These are phyloP conservation scores for Acanthornis magna DNA, from an alignment of 2,797 vertebrate genomes.

Conservation along the genomic window DNA sequence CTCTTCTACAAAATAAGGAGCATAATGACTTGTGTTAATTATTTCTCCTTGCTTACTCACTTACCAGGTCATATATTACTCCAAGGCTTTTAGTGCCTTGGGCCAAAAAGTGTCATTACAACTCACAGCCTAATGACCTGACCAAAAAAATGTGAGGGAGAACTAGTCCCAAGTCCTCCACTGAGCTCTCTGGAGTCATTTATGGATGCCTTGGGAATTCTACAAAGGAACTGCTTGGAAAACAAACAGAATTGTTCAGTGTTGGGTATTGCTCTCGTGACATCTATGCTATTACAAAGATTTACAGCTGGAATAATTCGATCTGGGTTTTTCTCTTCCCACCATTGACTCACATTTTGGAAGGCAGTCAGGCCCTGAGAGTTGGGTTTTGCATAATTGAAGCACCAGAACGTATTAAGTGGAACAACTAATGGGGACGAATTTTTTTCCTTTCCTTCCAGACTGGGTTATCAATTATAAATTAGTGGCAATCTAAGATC, in stretches of 20 bases:
- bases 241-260: constrained; percentile 40
- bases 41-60: neutral
- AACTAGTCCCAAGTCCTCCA: neutral
- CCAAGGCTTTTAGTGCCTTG: constrained; percentile 24
- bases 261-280: constrained; percentile 3
- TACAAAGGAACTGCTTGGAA: constrained; percentile 16
- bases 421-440: constrained; percentile 45
- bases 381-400: constrained; percentile 54
- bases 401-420: constrained; percentile 50
- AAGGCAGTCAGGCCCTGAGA: constrained; percentile 45
- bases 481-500: constrained; percentile 62
- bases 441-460: constrained; percentile 36
- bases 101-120: constrained; percentile 41
- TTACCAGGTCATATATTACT: neutral
- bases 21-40: constrained; percentile 5
- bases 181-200: constrained; percentile 1
- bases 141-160: neutral
- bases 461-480: constrained; percentile 65
- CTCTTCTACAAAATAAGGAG: constrained; percentile 34
- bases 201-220: constrained; percentile 25
- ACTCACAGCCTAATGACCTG: neutral
- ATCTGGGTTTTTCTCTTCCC: constrained; percentile 1
- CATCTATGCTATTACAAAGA: constrained; percentile 23
- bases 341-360: constrained; percentile 33
- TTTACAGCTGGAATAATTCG: constrained; percentile 45